Evolutionary conservation across 2,888 invertebrate species (phyloP).

Genomic region (Philereme vetulata): DNA sequence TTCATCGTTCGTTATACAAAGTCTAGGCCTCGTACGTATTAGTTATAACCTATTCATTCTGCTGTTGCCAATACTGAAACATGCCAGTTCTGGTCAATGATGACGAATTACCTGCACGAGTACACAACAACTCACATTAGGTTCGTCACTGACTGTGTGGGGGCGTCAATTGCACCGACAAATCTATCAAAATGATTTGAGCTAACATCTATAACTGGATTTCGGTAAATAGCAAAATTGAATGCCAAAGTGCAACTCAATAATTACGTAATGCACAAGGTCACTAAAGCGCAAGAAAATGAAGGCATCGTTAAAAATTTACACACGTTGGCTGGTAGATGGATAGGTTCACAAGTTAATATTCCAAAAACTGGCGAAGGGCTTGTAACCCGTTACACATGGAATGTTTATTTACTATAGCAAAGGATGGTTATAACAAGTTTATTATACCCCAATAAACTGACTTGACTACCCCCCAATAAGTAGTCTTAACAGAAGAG

Average conservation of each 20-base stretch:
- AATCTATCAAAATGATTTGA: slow-evolving; percentile 20
- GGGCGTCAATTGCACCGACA: slow-evolving; percentile 30
- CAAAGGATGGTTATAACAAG: no score
- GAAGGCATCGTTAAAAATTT: slow-evolving; percentile 12
- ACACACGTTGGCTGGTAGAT: neutral
- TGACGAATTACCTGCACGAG: slow-evolving; percentile 33
- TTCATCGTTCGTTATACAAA: slow-evolving; percentile 40
- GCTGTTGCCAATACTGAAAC: slow-evolving; percentile 29
- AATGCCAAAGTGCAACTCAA: slow-evolving; percentile 23
- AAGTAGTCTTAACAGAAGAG: no score
- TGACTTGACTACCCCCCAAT: no score
- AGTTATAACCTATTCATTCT: slow-evolving; percentile 22
- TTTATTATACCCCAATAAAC: no score
- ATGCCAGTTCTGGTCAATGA: slow-evolving; percentile 35
- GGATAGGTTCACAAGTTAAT: no score
- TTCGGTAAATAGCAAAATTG: slow-evolving; percentile 24
- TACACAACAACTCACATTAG: slow-evolving; percentile 28
- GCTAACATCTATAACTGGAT: slow-evolving; percentile 14
- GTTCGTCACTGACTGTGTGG: slow-evolving; percentile 26
- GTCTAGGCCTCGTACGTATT: slow-evolving; percentile 42
- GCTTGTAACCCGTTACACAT: no score
- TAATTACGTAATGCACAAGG: slow-evolving; percentile 15
- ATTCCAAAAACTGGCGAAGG: no score
- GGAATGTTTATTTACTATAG: no score
- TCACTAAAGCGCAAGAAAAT: slow-evolving; percentile 9